These are phyloP conservation scores for Carapus acus DNA, from an alignment of 2,797 vertebrate species.

Conservation along the genomic window DNA sequence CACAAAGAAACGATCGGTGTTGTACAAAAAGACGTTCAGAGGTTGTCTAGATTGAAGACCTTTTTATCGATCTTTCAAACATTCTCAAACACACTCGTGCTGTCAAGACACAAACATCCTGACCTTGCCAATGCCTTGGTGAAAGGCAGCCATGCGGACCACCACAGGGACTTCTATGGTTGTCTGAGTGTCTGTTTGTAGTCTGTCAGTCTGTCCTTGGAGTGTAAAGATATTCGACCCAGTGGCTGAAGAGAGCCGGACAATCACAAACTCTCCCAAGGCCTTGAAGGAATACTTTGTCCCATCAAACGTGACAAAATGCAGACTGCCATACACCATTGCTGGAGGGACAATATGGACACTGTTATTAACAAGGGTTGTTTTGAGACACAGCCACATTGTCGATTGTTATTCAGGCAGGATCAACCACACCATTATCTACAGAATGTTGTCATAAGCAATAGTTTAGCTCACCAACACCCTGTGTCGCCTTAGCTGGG, in stretches of 20 bases:
- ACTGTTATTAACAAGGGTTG: background rate
- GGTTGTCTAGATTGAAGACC: background rate
- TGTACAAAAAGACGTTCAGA: background rate
- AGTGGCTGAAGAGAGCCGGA: slow-evolving; percentile 72
- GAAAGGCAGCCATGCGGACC: slow-evolving; percentile 74
- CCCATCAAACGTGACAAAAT: slow-evolving; percentile 78
- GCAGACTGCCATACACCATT: slow-evolving; percentile 75
- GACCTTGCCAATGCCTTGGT: slow-evolving; percentile 80
- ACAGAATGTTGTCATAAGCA: too few relatives aligned
- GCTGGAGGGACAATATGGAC: slow-evolving; percentile 48
- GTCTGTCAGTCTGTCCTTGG: slow-evolving; percentile 70
- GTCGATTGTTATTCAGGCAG: too few relatives aligned
- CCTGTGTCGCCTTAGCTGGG: slow-evolving; percentile 49
- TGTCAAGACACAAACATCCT: slow-evolving; percentile 22
- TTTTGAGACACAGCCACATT: background rate
- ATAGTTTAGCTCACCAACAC: slow-evolving; percentile 67
- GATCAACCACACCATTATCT: too few relatives aligned
- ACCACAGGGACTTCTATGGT: slow-evolving; percentile 65
- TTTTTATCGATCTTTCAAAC: background rate
- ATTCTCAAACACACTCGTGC: slow-evolving; percentile 9
- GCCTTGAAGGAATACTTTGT: slow-evolving; percentile 75
- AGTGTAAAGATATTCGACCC: slow-evolving; percentile 82
- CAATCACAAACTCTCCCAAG: slow-evolving; percentile 76
- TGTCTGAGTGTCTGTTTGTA: slow-evolving; percentile 50
- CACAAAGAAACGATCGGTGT: background rate